Base-by-base conservation (phyloP, 2,888 invertebrate genomes). In the Limnephilus rhombicus region DNA sequence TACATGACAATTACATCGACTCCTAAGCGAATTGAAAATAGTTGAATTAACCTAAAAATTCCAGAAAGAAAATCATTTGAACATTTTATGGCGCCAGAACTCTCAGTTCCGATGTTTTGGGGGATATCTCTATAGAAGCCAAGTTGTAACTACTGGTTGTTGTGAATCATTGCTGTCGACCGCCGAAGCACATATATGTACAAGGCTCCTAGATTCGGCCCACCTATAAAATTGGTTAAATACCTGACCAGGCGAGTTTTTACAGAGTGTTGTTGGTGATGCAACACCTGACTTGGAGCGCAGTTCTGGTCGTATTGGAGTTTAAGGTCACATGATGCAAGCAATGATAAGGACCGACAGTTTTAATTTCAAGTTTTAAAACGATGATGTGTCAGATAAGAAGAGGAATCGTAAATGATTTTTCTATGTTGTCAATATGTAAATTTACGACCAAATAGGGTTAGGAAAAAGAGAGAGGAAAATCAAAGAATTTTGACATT, bases 301-400 rank as follows among this genome's bases (percentile, higher is more conserved):
- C 31, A 82, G 13, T 31, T 34, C 34, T 34, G 31, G 34, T 3
- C 82, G 82, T 82, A 29, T 82, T 31, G 18, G 82, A 82, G 82
- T 82, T 82, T 82, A 82, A 82, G 82, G 82, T 82, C 82, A 34
- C 31, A 31, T 82, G 82, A 82, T 82, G 82, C 31, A 82, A 82
- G 82, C 9, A 31, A 18, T 82, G 13, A 82, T 82, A 9, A 68
- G n/a, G 68, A 68, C 24, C 9, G 2, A 68, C 68, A 5, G 7
- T 53, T 18, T 24, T 24, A 68, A 68, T 68, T 68, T 68, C 68
- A 68, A 68, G 68, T 24, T 68, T 68, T 24, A 68, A 68, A n/a
- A n/a, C 68, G 24, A 68, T 68, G n/a, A 68, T 4, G 15, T 49
- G 49, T 49, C 49, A 49, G 49, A 49, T 49, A 4, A 15, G 15